These are phyloP conservation scores for Volucella zonaria DNA, from an alignment of 2,888 invertebrate genomes.

Conservation along the genomic window DNA sequence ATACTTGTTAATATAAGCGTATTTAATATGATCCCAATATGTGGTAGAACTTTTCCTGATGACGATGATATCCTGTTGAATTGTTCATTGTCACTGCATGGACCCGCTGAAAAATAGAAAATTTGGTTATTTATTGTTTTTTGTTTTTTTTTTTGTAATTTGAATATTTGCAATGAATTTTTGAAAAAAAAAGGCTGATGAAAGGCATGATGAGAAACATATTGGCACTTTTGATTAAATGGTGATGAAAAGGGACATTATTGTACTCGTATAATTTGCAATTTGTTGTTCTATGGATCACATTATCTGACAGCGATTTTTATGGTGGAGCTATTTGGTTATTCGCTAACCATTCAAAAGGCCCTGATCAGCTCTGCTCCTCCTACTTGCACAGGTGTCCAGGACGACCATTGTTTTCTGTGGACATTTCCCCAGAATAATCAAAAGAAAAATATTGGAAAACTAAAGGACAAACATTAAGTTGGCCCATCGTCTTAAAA, in stretches of 20 bases:
- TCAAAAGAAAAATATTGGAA: no score
- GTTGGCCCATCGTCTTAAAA: no score
- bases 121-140: conserved; percentile 11
- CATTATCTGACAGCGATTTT: no score
- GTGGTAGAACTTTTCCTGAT: conserved; percentile 56
- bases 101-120: conserved; percentile 64
- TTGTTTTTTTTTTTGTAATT: no score
- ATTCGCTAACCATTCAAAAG: no score
- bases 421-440: no score
- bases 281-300: background rate
- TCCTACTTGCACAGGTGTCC: no score
- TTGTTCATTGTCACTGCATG: conserved; percentile 67
- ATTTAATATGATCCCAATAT: conserved; percentile 65
- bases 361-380: no score
- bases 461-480: no score
- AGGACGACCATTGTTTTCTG: no score
- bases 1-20: conserved; percentile 70
- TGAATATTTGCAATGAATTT: background rate
- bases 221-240: background rate
- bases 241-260: conserved; percentile 7
- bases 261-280: conserved; percentile 30
- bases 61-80: conserved; percentile 74
- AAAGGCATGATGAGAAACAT: conserved; percentile 34
- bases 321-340: no score
- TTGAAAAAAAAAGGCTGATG: conserved; percentile 18